A percentile compares a stretch with the other conserved stretches of the same genome.
These are phyloP conservation scores for Hanleya hanleyi DNA, from an alignment of 2,888 invertebrate species.

Conservation along the genomic window DNA sequence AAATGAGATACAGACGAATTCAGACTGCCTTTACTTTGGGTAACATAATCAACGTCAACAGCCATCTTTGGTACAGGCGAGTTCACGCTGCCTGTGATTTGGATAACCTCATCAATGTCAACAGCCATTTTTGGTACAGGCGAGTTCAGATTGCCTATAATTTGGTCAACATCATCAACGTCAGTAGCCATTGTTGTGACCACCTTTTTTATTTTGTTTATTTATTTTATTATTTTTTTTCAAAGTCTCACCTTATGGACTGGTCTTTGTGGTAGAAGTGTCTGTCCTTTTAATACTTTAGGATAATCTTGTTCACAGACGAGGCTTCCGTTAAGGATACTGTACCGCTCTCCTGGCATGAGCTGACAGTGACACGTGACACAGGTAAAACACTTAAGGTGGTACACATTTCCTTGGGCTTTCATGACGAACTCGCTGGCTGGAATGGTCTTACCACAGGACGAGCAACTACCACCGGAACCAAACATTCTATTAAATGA, in stretches of 20 bases:
- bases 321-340: slow-evolving; percentile 90
- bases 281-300: slow-evolving; percentile 80
- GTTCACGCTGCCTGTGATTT: no score
- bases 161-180: no score
- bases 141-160: no score
- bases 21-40: no score
- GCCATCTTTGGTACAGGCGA: no score
- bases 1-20: no score
- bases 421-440: slow-evolving; percentile 95
- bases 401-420: slow-evolving; percentile 84
- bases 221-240: no score
- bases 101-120: no score
- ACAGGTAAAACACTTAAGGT: slow-evolving; percentile 96
- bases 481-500: slow-evolving; percentile 98
- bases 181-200: no score
- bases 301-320: slow-evolving; percentile 98
- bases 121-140: no score
- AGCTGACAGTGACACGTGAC: slow-evolving; percentile 93
- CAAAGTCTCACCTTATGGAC: slow-evolving; percentile 63
- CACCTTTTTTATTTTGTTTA: no score
- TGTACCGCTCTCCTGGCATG: slow-evolving; percentile 93
- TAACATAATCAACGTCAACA: no score
- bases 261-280: slow-evolving; percentile 48
- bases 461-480: slow-evolving; percentile 89
- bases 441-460: slow-evolving; percentile 93